Base-by-base conservation (phyloP, 1,140 invertebrate species). In the Chironomus striatipennis region DNA sequence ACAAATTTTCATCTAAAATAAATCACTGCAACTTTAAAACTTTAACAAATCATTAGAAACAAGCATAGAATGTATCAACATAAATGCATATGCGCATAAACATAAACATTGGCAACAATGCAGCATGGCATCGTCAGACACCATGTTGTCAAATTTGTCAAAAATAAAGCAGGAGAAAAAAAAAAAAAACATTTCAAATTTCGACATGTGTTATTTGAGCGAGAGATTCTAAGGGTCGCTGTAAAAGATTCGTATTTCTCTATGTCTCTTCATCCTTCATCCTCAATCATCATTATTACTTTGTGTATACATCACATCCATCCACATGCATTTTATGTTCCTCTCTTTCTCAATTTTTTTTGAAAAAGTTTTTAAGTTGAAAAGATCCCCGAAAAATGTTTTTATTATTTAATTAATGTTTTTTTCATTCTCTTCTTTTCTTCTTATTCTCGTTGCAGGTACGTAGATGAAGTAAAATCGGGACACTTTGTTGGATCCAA, bases 111-210 rank as follows among this genome's bases (percentile, higher is more conserved):
- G 65, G 20, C 17, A 70, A 70, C 20, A 70, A 3, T 7, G 65
- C 65, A 70, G 7, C 18, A 10, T 70, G 0, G 18, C n/a, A 70
- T 8, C 12, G 5, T 18, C 65, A 70, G 65, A 70, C 65, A 70
- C 65, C n/a, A 17, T 70, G 65, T 70, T 70, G 65, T 70, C 65
- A 70, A 70, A 70, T 70, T 70, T 70, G 12, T 57, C 24, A 34
- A 34, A 34, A 34, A 34, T 34, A 34, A 34, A 34, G 24, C 24
- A 34, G 24, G 24, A 34, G 24, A 34, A 34, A 34, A 34, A 34
- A 34, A n/a, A 34, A 34, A 34, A 34, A 34, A 34, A 34, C 24
- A 34, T 34, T 34, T 34, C 24, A 34, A 5, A 57, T 57, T 57
- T 57, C 47, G 47, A 57, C 47, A 57, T 57, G 47, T 57, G 47